Conservation (phyloP, 30 jellyfish, hydroid and myxozoan genomes). For the Mastigias papua region DNA sequence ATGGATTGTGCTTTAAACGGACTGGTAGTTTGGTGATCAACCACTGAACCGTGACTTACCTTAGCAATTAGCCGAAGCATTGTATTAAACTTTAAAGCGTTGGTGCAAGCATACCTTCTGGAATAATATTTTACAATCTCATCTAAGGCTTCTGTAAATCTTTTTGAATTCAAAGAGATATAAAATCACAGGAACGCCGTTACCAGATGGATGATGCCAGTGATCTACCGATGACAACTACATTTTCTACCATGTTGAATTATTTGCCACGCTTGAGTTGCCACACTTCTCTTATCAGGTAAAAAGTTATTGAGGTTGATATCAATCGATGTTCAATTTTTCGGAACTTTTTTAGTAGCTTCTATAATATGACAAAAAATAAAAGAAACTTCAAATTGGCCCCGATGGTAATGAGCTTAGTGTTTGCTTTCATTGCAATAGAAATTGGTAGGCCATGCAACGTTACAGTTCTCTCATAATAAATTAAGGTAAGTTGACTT, state of each 20-base stretch:
- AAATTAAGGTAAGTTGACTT: no score
- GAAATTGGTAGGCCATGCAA: slow-evolving; percentile 20
- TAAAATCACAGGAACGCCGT: neutral
- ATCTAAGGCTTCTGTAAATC: no score
- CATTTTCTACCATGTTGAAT: slow-evolving; percentile 31
- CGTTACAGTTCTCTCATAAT: neutral
- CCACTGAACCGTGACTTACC: slow-evolving; percentile 63
- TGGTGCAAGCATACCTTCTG: neutral
- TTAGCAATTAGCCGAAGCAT: slow-evolving; percentile 13
- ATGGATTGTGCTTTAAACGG: neutral
- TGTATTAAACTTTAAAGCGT: neutral
- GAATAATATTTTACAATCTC: no score
- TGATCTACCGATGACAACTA: neutral
- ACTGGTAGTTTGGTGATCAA: slow-evolving; percentile 63
- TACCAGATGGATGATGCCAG: neutral
- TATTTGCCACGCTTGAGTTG: slow-evolving; percentile 16
- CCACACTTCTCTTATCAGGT: neutral
- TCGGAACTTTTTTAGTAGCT: no score
- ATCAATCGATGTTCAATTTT: neutral
- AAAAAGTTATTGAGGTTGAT: neutral
- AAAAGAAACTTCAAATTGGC: neutral
- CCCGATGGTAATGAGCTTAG: neutral
- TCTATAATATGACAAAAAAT: neutral
- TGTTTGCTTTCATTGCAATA: neutral
- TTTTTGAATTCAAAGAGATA: neutral